phyloP scores from a whole-genome alignment of 2,888 invertebrate species.

The Thereva nobilitata region DNA sequence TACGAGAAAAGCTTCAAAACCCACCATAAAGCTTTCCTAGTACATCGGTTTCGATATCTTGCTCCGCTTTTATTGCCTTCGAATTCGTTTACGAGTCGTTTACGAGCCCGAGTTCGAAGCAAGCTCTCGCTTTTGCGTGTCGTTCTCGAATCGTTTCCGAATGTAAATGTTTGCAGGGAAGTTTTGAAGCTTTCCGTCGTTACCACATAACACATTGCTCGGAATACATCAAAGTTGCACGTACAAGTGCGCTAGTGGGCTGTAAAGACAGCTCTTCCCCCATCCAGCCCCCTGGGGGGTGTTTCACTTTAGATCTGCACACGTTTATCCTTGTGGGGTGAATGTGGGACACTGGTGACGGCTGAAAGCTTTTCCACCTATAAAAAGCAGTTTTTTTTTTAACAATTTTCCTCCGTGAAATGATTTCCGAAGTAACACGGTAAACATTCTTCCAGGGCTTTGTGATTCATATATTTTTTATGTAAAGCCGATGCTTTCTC shows the following conservation, averaged over 20 bases:
- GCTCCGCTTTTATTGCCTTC: too few species aligned
- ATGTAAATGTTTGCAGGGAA: too few species aligned
- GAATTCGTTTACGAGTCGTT: too few species aligned
- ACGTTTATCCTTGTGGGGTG: slow-evolving; percentile 10
- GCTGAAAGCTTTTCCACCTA: slow-evolving; percentile 1
- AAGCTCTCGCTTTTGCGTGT: too few species aligned
- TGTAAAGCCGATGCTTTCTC: neutral
- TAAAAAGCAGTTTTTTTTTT: neutral
- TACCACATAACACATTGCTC: slow-evolving; percentile 30
- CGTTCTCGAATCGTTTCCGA: too few species aligned
- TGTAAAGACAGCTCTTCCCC: neutral
- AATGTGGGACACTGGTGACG: slow-evolving; percentile 13
- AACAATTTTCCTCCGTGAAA: slow-evolving; percentile 19
- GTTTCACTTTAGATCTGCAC: slow-evolving; percentile 10
- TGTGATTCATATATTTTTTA: slow-evolving; percentile 30
- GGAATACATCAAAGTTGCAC: slow-evolving; percentile 25
- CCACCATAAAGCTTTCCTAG: too few species aligned
- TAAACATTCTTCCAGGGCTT: slow-evolving; percentile 27
- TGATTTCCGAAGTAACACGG: slow-evolving; percentile 11
- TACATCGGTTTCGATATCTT: too few species aligned
- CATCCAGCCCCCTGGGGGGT: neutral
- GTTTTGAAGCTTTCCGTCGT: slow-evolving; percentile 26
- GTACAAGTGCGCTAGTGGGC: neutral
- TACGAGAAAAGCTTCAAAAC: too few species aligned
- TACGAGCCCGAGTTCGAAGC: too few species aligned